Percentiles rank a stretch among this genome's conserved stretches.
Conservation (phyloP, 2,113 vertebrate genomes). For the Lycaon pictus region DNA sequence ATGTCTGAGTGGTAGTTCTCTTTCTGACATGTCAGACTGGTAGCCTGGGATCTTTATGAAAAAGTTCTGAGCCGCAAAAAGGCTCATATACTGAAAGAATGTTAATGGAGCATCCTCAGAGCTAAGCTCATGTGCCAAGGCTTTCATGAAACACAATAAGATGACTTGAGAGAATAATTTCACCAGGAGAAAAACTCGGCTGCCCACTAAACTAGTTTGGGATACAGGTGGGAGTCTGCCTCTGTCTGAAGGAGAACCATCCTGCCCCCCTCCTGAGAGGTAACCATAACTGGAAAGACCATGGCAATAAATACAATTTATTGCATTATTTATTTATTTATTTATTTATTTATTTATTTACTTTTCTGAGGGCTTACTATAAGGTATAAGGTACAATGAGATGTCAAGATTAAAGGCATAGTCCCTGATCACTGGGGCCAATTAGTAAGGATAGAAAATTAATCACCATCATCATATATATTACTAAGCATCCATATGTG, state of each 20-base stretch:
- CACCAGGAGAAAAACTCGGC: neutral
- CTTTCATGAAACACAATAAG: neutral
- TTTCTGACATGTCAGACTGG: neutral
- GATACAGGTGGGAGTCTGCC: neutral
- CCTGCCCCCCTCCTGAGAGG: neutral
- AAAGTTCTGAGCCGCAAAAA: neutral
- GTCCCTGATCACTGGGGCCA: neutral
- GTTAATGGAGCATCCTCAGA: neutral
- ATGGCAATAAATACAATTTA: neutral
- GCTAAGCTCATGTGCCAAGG: neutral
- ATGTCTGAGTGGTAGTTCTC: neutral
- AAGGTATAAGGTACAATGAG: neutral
- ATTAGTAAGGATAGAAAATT: neutral
- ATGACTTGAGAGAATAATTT: neutral
- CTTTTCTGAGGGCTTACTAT: neutral
- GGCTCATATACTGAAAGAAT: slow-evolving; percentile 14
- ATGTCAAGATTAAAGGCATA: neutral
- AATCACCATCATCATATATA: neutral
- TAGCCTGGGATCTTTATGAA: slow-evolving; percentile 13
- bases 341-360: neutral
- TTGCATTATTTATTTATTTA: neutral
- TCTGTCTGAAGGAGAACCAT: neutral
- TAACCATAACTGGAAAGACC: neutral
- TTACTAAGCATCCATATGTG: neutral
- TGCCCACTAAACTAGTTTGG: neutral